Conservation (phyloP, 2,888 invertebrate species). For the Parthenolecanium corni region DNA sequence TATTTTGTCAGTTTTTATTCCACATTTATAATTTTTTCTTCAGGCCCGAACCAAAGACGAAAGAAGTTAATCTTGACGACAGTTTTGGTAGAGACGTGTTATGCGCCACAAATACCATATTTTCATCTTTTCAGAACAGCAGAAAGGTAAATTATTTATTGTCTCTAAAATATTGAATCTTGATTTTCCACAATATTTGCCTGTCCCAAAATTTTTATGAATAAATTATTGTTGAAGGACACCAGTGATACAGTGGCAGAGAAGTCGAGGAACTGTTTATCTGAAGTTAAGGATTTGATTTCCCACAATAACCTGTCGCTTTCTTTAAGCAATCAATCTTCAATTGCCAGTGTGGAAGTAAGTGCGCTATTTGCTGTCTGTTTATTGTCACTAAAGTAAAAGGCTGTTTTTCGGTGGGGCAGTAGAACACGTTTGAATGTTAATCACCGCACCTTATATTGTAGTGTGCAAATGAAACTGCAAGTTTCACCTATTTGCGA, state of each 20-base stretch:
- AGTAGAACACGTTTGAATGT: neutral
- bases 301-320: neutral
- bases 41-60: neutral
- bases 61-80: neutral
- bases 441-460: neutral
- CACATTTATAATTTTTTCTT: neutral
- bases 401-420: too few relatives aligned
- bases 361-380: neutral
- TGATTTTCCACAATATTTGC: too few relatives aligned
- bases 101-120: slow-evolving; percentile 18
- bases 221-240: neutral
- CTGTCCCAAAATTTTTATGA: neutral
- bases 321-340: slow-evolving; percentile 8
- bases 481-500: slow-evolving; percentile 24
- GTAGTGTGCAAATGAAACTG: slow-evolving; percentile 27
- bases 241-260: neutral
- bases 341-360: slow-evolving; percentile 14
- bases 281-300: slow-evolving; percentile 14
- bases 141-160: slow-evolving; percentile 1
- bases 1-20: neutral
- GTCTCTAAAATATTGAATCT: neutral
- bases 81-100: slow-evolving; percentile 19
- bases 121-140: slow-evolving; percentile 18
- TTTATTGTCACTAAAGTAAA: neutral
- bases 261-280: neutral